Evolutionary conservation across 2,797 vertebrate species (phyloP), one percentile per base, ranked within the genome.

Genomic region (Acanthurus leucopareius): DNA sequence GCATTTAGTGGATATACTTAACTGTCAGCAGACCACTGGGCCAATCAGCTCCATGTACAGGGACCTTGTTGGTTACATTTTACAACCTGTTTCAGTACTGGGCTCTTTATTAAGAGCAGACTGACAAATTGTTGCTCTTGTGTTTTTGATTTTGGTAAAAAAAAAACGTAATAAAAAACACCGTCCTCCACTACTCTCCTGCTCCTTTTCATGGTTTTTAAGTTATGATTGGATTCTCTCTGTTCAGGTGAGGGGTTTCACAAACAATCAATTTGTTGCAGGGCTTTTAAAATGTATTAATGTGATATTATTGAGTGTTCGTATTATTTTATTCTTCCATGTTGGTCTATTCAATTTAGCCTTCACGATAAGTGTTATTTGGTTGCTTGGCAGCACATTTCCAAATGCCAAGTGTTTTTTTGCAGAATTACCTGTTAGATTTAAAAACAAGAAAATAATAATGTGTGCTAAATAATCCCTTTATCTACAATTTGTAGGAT

Each of bases 351-450:
- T 10, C 75, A 17, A 32, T 32, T 32, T 32, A 32, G 28, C 28
- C 28, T 32, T 32, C 28, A 48, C 51, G 22, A 32, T 28, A 35
- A 51, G 13, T 25, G 8, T 75, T 38, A 58, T 83, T 66, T 61
- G 2, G 7, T 65, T 56, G 19, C 32, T 25, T 19, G 56, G 52
- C 56, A 88, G 16, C 38, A 45, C 15, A 57, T 63, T 75, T 67
- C 13, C 38, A 77, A 70, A 74, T 73, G 14, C 25, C 42, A 52
- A 45, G 32, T 32, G 63, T 54, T 45, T 32, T 45, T 32, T 32
- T 73, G 65, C 51, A 63, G 47, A 73, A 42, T 22, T 44, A 57
- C 16, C 17, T 61, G 53, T 73, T 68, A 68, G 15, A 83, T 79
- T 52, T 61, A 49, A 22, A 60, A 76, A 67, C 42, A 20, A 65